Conservation (phyloP, 2,113 vertebrate species). For the Picathartes gymnocephalus region DNA sequence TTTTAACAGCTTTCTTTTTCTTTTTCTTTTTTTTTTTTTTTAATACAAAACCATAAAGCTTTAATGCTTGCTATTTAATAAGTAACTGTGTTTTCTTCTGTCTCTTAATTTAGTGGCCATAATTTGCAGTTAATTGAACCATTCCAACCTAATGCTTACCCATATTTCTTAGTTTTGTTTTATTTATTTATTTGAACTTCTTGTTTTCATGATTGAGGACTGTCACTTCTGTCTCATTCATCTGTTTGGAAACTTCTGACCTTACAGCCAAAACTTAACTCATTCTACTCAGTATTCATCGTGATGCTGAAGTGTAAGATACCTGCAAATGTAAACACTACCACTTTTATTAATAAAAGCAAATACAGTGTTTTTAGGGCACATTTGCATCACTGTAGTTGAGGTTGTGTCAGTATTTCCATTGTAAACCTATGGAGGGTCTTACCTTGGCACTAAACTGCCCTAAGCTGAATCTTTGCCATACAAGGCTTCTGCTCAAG, state of each 20-base stretch:
- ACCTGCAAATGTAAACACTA: conserved; percentile 67
- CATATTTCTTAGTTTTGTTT: conserved; percentile 60
- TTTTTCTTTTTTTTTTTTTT: neutral
- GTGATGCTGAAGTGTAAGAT: conserved; percentile 64
- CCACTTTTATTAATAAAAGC: conserved; percentile 69
- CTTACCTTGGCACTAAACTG: conserved; percentile 56
- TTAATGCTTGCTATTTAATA: conserved; percentile 65
- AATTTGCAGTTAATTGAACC: conserved; percentile 65
- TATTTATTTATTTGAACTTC: conserved; percentile 71
- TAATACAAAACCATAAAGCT: conserved; percentile 63
- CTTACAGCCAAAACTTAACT: conserved; percentile 34
- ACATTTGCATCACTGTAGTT: conserved; percentile 59
- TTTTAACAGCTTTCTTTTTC: conserved; percentile 48
- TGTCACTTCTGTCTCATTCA: conserved; percentile 39
- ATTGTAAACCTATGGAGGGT: conserved; percentile 51
- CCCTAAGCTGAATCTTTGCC: conserved; percentile 24
- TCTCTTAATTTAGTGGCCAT: conserved; percentile 61
- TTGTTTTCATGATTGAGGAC: conserved; percentile 42
- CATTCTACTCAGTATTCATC: conserved; percentile 57
- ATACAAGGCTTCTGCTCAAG: conserved; percentile 28
- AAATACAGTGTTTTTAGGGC: conserved; percentile 64
- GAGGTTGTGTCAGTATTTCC: conserved; percentile 63
- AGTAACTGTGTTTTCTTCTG: conserved; percentile 57
- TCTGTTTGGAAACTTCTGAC: conserved; percentile 30
- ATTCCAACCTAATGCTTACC: conserved; percentile 66